These are phyloP conservation scores for Leuctra nigra DNA, from an alignment of 2,888 invertebrate genomes.

Conservation along the genomic window DNA sequence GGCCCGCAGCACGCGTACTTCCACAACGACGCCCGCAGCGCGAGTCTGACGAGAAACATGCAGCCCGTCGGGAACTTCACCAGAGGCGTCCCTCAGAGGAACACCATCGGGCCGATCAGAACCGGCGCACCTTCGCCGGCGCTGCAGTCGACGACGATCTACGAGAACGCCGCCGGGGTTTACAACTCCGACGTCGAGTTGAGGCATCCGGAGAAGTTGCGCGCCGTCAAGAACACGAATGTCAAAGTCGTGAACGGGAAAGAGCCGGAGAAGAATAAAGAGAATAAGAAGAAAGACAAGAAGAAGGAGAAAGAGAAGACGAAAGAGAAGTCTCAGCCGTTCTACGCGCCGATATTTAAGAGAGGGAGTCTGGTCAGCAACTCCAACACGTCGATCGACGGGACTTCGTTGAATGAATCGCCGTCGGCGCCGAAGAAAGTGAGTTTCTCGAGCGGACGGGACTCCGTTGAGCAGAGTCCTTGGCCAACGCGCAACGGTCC, in stretches of 20 bases:
- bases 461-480: conserved; percentile 21
- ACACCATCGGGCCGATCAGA: conserved; percentile 24
- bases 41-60: background rate
- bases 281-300: background rate
- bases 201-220: conserved; percentile 17
- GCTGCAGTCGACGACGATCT: conserved; percentile 21
- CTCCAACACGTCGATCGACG: conserved; percentile 21
- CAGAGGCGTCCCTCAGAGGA: conserved; percentile 22
- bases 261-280: background rate
- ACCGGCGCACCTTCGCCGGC: conserved; percentile 1
- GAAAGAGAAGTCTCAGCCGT: conserved; percentile 5
- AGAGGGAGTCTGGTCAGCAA: conserved; percentile 24
- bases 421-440: conserved; percentile 29
- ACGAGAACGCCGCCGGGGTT: conserved; percentile 19
- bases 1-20: conserved; percentile 30
- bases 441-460: conserved; percentile 29
- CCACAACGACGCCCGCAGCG: background rate
- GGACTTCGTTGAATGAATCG: conserved; percentile 12
- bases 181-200: conserved; percentile 12
- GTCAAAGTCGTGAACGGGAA: background rate
- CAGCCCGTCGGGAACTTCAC: conserved; percentile 8
- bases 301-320: conserved; percentile 10
- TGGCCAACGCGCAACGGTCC: conserved; percentile 32
- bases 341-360: conserved; percentile 29
- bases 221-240: background rate